phyloP scores from a whole-genome alignment of 2,888 invertebrate species.

The Lasioglossum figueresi region DNA sequence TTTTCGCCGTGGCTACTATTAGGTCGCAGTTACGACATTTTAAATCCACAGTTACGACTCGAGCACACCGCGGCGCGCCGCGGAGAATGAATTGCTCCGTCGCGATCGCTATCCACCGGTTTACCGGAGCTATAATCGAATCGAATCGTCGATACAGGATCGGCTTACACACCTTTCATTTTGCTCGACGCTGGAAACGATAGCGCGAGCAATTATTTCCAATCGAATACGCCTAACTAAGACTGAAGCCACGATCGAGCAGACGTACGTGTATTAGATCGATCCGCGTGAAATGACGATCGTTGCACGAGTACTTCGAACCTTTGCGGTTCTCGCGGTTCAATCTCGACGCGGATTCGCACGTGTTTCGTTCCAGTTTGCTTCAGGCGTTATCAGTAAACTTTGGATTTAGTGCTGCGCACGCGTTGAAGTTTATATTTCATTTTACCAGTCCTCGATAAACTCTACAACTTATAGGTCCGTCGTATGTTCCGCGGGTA shows the following conservation, averaged over 20 bases:
- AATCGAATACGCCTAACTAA: background rate
- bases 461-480: background rate
- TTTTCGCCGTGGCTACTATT: conserved; percentile 52
- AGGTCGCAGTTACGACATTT: conserved; percentile 60
- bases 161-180: conserved; percentile 23
- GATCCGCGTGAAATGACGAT: background rate
- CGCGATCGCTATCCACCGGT: conserved; percentile 23
- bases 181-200: conserved; percentile 25
- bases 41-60: conserved; percentile 44
- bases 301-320: background rate
- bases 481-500: background rate
- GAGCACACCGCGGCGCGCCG: background rate
- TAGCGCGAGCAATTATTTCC: conserved; percentile 15
- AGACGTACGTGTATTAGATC: background rate
- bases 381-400: background rate
- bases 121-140: conserved; percentile 30
- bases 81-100: conserved; percentile 33
- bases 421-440: background rate
- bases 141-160: conserved; percentile 31
- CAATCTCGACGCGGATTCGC: background rate
- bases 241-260: background rate
- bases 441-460: background rate
- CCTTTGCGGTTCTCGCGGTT: background rate
- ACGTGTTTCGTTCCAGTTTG: background rate
- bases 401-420: background rate